phyloP scores from a whole-genome alignment of 1,140 invertebrate genomes.

The Reticulitermes speratus region DNA sequence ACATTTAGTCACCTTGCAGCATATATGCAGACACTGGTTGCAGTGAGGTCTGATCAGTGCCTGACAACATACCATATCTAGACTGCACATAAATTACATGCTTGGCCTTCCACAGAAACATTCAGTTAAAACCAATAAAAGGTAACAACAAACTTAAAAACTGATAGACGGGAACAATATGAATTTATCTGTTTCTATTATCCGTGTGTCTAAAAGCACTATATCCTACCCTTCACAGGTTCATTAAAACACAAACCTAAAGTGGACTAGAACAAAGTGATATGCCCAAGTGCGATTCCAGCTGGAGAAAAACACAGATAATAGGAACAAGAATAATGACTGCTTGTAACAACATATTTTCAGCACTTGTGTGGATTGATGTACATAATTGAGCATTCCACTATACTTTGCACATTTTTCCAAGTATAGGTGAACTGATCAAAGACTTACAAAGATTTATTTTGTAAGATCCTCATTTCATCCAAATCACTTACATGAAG shows the following conservation, averaged over 20 bases:
- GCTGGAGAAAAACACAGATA: background rate
- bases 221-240: background rate
- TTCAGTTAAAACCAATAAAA: background rate
- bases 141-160: background rate
- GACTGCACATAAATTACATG: constrained; percentile 6
- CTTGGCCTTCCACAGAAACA: constrained; percentile 5
- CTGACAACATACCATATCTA: background rate
- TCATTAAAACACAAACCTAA: background rate
- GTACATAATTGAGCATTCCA: no score
- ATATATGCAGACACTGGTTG: background rate
- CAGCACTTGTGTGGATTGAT: no score
- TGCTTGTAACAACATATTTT: no score
- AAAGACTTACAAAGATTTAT: no score
- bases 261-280: constrained; percentile 12
- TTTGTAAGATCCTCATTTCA: no score
- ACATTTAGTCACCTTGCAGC: background rate
- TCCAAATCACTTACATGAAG: no score
- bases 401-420: no score
- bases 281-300: background rate
- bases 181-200: background rate
- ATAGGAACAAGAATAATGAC: no score
- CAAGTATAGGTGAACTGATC: no score
- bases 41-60: background rate
- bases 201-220: background rate
- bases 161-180: background rate